Evolutionary conservation across 2,888 invertebrate species (phyloP).

Genomic region (Drosophila siamana): DNA sequence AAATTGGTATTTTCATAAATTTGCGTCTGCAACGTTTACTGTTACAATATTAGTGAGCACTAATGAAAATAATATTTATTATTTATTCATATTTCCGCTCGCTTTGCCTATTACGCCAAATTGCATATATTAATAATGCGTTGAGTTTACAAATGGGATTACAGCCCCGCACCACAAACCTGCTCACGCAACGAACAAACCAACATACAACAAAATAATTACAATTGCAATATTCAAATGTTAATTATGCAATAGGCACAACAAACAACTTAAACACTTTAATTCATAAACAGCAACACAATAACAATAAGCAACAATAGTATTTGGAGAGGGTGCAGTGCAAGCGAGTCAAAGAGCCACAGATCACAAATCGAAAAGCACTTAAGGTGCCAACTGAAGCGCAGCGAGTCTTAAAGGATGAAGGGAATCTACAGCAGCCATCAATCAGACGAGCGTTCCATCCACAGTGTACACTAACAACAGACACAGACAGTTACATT

Average conservation of each 20-base stretch:
- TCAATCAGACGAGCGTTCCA: conserved; percentile 25
- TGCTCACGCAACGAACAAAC: no score
- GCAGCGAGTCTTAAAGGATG: conserved; percentile 29
- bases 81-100: conserved; percentile 74
- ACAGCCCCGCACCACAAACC: conserved; percentile 31
- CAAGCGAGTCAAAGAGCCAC: conserved; percentile 13
- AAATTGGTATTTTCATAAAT: not conserved
- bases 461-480: no score
- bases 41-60: not conserved
- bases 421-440: conserved; percentile 26
- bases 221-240: conserved; percentile 45
- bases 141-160: conserved; percentile 72
- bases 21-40: not conserved
- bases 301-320: no score
- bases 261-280: conserved; percentile 6
- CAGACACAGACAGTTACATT: conserved; percentile 26
- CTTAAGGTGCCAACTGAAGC: conserved; percentile 58
- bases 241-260: conserved; percentile 50
- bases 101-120: conserved; percentile 59
- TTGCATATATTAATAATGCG: conserved; percentile 63
- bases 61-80: conserved; percentile 43
- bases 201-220: conserved; percentile 28
- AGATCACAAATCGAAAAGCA: conserved; percentile 60
- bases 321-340: conserved; percentile 1
- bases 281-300: conserved; percentile 6